Conservation (phyloP, 2,888 invertebrate species). For the Arge pagana region DNA sequence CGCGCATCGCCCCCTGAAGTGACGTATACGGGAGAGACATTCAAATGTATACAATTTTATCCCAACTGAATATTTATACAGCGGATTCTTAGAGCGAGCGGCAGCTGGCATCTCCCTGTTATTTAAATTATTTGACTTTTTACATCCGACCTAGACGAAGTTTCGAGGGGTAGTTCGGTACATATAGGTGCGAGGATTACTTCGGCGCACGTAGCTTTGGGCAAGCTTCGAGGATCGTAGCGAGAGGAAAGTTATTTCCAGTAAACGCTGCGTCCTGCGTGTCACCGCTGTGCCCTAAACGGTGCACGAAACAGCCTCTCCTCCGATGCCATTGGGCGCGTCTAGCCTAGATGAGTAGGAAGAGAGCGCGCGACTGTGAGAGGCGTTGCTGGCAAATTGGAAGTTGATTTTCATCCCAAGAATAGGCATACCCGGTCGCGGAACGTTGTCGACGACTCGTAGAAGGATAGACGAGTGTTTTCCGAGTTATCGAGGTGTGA, state of each 20-base stretch:
- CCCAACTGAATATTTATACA: slow-evolving; percentile 16
- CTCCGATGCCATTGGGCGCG: background rate
- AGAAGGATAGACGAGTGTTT: too few relatives aligned
- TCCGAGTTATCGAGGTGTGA: too few relatives aligned
- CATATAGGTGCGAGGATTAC: slow-evolving; percentile 5
- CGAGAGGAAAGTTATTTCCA: slow-evolving; percentile 9
- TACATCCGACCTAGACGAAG: background rate
- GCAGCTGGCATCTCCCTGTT: slow-evolving; percentile 15
- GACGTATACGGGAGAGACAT: background rate
- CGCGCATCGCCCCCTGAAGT: background rate
- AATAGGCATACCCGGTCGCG: too few relatives aligned
- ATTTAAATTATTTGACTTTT: slow-evolving; percentile 18
- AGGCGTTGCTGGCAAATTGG: background rate
- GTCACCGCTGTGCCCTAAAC: background rate
- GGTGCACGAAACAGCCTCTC: too few relatives aligned
- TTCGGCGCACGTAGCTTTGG: too few relatives aligned
- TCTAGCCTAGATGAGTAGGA: too few relatives aligned
- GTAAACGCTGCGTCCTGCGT: background rate
- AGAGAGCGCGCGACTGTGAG: too few relatives aligned
- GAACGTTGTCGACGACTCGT: too few relatives aligned
- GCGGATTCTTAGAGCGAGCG: slow-evolving; percentile 10
- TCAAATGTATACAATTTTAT: slow-evolving; percentile 11
- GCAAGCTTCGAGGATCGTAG: too few relatives aligned
- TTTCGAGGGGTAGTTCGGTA: slow-evolving; percentile 1
- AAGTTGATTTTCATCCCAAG: too few relatives aligned